These are phyloP conservation scores for Turdus rufiventris DNA, from an alignment of 2,113 vertebrate species.

Conservation along the genomic window DNA sequence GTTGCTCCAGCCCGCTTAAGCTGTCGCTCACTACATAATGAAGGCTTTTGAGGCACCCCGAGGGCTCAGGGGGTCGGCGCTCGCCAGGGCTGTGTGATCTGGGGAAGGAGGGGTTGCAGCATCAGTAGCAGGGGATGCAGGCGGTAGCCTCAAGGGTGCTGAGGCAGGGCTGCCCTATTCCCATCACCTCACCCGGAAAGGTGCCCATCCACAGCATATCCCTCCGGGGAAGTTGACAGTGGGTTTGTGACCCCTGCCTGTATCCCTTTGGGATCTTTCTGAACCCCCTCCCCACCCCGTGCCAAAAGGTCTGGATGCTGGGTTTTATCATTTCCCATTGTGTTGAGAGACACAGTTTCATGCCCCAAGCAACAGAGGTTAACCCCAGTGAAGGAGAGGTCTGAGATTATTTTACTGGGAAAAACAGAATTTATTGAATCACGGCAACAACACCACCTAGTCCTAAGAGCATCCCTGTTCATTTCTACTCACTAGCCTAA, in stretches of 20 bases:
- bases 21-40: not conserved
- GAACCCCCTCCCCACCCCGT: rapidly evolving
- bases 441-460: not conserved
- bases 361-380: not conserved
- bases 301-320: not conserved
- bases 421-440: not conserved
- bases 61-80: not conserved
- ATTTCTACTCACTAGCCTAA: not conserved
- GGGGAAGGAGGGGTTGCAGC: not conserved
- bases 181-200: not conserved
- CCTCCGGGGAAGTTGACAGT: rapidly evolving
- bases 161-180: not conserved
- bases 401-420: not conserved
- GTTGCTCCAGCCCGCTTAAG: not conserved
- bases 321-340: not conserved
- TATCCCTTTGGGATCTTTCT: not conserved
- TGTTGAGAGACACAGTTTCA: not conserved
- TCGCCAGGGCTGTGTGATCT: not conserved
- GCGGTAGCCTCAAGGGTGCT: not conserved
- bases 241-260: not conserved
- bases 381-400: not conserved
- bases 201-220: not conserved
- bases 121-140: not conserved
- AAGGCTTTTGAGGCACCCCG: not conserved
- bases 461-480: not conserved